These are phyloP conservation scores for Euzophera pinguis DNA, from an alignment of 2,888 invertebrate species.

Conservation along the genomic window DNA sequence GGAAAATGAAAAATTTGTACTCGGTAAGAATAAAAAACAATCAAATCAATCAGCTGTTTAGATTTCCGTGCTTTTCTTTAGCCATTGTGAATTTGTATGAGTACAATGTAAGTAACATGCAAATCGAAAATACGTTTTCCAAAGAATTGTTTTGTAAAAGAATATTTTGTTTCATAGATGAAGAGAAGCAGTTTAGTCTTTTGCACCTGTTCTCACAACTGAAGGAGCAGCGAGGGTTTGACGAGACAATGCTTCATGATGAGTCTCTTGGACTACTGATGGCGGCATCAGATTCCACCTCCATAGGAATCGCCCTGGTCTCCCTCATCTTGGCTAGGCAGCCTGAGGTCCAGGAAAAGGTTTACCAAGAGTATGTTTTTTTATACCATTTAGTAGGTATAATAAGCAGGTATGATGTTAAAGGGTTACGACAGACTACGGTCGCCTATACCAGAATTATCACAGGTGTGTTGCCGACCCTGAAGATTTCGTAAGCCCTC, in stretches of 20 bases:
- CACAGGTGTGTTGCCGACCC: too few relatives aligned
- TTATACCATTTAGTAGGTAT: background rate
- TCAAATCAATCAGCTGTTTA: background rate
- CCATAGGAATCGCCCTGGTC: conserved; percentile 9
- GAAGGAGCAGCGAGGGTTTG: background rate
- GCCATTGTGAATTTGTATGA: too few relatives aligned
- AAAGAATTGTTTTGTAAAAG: too few relatives aligned
- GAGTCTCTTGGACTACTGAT: conserved; percentile 18
- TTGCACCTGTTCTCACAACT: background rate
- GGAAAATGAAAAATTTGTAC: background rate
- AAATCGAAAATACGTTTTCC: too few relatives aligned
- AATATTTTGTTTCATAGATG: background rate
- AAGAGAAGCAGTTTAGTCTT: background rate
- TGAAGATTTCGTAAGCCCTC: too few relatives aligned
- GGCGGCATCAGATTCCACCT: conserved; percentile 19
- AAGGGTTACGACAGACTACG: too few relatives aligned
- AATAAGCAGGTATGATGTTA: too few relatives aligned
- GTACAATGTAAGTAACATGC: too few relatives aligned
- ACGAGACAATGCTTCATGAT: conserved; percentile 5
- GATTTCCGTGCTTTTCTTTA: background rate
- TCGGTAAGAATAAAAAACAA: background rate
- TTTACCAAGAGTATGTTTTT: conserved; percentile 31
- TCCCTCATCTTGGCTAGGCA: conserved; percentile 19
- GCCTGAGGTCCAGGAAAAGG: conserved; percentile 25
- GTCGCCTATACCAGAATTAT: too few relatives aligned